phyloP scores from a whole-genome alignment of 2,888 invertebrate species.

The Alloscopus bannaensis region DNA sequence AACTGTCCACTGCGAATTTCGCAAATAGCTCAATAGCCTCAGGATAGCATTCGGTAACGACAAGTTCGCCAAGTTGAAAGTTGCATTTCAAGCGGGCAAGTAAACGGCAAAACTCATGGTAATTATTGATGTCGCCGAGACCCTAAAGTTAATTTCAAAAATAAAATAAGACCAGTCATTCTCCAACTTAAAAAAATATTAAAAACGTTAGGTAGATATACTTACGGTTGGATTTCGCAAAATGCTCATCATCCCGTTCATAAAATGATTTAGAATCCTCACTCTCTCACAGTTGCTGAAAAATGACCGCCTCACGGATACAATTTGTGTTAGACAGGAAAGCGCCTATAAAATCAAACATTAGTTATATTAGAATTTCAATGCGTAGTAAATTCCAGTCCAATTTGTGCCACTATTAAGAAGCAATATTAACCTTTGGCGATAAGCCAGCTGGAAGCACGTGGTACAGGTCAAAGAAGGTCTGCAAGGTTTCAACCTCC shows the following conservation, averaged over 20 bases:
- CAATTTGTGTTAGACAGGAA: conserved; percentile 96
- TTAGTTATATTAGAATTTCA: too few relatives aligned
- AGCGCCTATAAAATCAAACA: conserved; percentile 81
- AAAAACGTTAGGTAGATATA: conserved; percentile 65
- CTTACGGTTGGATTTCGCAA: conserved; percentile 91
- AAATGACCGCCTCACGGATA: conserved; percentile 94
- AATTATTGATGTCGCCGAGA: conserved; percentile 94
- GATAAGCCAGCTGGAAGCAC: conserved; percentile 89
- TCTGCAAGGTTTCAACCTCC: conserved; percentile 92
- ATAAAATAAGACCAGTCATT: too few relatives aligned
- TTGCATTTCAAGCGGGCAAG: conserved; percentile 97
- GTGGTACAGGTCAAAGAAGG: conserved; percentile 97
- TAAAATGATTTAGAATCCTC: conserved; percentile 92
- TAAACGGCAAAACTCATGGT: conserved; percentile 98
- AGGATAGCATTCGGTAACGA: conserved; percentile 96
- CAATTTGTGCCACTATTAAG: too few relatives aligned
- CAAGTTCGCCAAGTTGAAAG: conserved; percentile 97
- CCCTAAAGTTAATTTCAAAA: too few relatives aligned
- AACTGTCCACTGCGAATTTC: conserved; percentile 97
- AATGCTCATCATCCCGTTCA: conserved; percentile 93
- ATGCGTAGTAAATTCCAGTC: too few relatives aligned
- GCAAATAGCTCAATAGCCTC: conserved; percentile 96
- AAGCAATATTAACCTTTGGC: conserved; percentile 83
- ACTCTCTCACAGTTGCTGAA: conserved; percentile 96
- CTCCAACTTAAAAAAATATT: too few relatives aligned